Base-by-base conservation (phyloP, 1,140 invertebrate genomes). In the Leucophenga varia region DNA sequence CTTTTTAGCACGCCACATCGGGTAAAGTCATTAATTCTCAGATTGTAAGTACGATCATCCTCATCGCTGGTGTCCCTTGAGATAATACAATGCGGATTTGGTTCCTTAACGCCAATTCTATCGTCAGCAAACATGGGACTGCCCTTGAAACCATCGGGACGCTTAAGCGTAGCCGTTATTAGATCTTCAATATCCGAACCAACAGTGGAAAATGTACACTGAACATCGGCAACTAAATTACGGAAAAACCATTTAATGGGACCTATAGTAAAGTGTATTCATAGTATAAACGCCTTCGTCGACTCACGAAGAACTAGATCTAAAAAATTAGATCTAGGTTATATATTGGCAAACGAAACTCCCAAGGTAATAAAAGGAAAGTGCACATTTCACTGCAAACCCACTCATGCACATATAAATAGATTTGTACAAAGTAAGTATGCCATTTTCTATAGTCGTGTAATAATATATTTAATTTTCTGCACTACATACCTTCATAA, bases 121-220 rank as follows among this genome's bases (percentile, higher is more conserved):
- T 91, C 89, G 67, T 93, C 90, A 2, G 90, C 89, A 74, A 93
- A 92, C 28, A 91, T 77, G 6, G 90, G 90, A 32, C 82, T 77
- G 1, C 89, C 90, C 61, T 86, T 83, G 76, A 93, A 93, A 2
- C 88, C 87, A 42, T 87, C 84, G 0, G 90, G 90, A 69, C 89
- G 87, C 59, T 84, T 81, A 30, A 93, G 77, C 56, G 85, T 80
- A 0, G 90, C 89, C 32, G 86, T 81, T 52, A 93, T 84, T 3
- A 86, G 82, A 76, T 91, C 89, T 44, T 80, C 79, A 2, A 79
- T 71, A 6, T 79, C 79, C 4, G 82, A 74, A 16, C 79, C 80
- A 20, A 78, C 75, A 16, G 79, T 81, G 50, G 78, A 76, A 41
- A 87, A 87, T 43, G 84, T 85, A 78, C 90, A 92, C 57, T 90